These are phyloP conservation scores for Drosophila saltans DNA, from an alignment of 1,140 invertebrate species.

Conservation along the genomic window DNA sequence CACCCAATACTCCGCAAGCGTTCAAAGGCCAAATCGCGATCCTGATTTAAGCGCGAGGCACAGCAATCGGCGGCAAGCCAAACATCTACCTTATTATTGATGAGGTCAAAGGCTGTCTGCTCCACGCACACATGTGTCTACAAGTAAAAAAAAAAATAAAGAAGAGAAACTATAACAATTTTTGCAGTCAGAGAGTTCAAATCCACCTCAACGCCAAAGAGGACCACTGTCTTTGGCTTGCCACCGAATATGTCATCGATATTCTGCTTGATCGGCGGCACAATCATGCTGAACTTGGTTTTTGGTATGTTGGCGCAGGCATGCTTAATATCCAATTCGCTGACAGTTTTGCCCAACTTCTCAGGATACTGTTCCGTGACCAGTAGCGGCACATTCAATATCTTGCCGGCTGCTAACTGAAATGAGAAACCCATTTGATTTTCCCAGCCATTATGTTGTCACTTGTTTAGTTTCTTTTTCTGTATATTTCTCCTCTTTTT, in stretches of 20 bases:
- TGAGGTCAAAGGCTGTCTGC: conserved; percentile 92
- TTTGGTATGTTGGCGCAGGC: conserved; percentile 88
- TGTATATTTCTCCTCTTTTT: not conserved
- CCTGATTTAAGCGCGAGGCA: conserved; percentile 89
- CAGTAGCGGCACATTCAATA: conserved; percentile 91
- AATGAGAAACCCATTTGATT: conserved; percentile 37
- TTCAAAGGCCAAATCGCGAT: conserved; percentile 88
- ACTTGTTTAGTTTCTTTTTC: conserved; percentile 60
- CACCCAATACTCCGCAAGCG: conserved; percentile 91
- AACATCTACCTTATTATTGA: conserved; percentile 88
- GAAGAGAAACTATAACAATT: not conserved
- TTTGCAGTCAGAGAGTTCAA: not conserved
- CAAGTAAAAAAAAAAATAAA: not conserved
- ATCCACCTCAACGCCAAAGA: conserved; percentile 93
- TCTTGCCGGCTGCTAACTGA: conserved; percentile 88
- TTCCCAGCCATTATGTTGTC: conserved; percentile 43
- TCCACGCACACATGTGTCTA: conserved; percentile 94
- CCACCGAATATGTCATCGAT: conserved; percentile 84
- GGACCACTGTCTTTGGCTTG: conserved; percentile 86
- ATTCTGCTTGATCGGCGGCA: conserved; percentile 87
- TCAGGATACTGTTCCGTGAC: conserved; percentile 92
- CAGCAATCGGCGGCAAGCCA: conserved; percentile 94
- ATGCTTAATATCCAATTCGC: conserved; percentile 88
- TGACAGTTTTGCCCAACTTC: conserved; percentile 91
- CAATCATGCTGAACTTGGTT: conserved; percentile 93